A percentile compares a stretch with the other conserved stretches of the same genome.
Conservation (phyloP, 2,888 invertebrate species). For the Pollenia angustigena region DNA sequence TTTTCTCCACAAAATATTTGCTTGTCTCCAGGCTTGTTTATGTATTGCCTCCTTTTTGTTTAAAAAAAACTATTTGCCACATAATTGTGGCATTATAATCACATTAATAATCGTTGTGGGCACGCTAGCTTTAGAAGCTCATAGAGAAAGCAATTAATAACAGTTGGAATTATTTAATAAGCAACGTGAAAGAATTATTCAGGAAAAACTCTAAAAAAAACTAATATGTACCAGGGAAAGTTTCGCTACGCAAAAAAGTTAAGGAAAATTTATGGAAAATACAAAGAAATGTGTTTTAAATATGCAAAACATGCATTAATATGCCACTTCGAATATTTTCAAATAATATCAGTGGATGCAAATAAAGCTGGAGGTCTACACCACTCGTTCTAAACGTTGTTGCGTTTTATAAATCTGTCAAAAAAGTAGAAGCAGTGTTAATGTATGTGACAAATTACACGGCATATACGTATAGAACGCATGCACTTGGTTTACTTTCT, state of each 20-base stretch:
- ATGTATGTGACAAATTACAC: too few relatives aligned
- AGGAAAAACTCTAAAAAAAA: background rate
- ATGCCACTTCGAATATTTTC: too few relatives aligned
- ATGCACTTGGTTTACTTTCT: too few relatives aligned
- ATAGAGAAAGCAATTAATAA: slow-evolving; percentile 62
- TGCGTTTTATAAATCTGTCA: too few relatives aligned
- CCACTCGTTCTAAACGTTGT: too few relatives aligned
- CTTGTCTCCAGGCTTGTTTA: background rate
- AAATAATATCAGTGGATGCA: too few relatives aligned
- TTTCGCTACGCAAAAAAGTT: background rate
- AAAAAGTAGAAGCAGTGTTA: too few relatives aligned
- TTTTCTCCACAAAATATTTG: background rate
- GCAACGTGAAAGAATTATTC: slow-evolving; percentile 38
- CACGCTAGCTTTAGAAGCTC: background rate
- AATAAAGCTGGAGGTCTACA: too few relatives aligned
- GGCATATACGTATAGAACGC: too few relatives aligned
- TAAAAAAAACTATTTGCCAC: slow-evolving; percentile 51
- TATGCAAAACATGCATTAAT: too few relatives aligned
- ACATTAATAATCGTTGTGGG: slow-evolving; percentile 57
- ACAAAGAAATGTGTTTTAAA: too few relatives aligned
- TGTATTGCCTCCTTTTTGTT: background rate
- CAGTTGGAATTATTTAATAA: slow-evolving; percentile 53
- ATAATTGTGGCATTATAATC: slow-evolving; percentile 59
- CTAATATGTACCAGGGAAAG: background rate
- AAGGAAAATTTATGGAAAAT: background rate